Conservation (phyloP, 2,113 vertebrate species). For the Lepisosteus oculatus region DNA sequence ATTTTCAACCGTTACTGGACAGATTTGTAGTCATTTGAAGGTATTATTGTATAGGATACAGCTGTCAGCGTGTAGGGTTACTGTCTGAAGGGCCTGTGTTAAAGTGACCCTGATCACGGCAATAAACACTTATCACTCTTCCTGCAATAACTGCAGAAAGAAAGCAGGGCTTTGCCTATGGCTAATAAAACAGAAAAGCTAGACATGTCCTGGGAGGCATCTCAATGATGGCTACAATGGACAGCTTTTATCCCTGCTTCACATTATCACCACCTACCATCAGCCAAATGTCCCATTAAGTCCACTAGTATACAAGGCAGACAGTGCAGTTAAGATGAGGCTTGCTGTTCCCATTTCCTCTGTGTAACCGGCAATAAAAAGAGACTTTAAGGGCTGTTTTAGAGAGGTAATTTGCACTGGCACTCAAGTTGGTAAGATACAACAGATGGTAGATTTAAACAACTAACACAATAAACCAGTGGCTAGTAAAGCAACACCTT, state of each 20-base stretch:
- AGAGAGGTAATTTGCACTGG: too few species aligned
- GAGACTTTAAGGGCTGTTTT: background rate
- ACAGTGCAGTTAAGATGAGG: background rate
- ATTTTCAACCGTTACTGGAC: too few species aligned
- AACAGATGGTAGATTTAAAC: too few species aligned
- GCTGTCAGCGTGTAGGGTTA: too few species aligned
- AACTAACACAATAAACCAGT: too few species aligned
- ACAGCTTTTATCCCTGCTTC: background rate
- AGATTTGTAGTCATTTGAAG: too few species aligned
- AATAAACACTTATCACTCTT: conserved; percentile 18
- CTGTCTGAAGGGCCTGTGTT: too few species aligned
- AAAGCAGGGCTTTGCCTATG: conserved; percentile 13
- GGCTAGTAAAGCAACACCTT: too few species aligned
- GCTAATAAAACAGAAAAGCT: conserved; percentile 23
- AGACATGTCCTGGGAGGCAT: conserved; percentile 6
- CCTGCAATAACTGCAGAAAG: conserved; percentile 17
- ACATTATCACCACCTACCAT: background rate
- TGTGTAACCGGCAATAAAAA: background rate
- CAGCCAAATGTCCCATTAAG: background rate
- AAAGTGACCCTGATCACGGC: background rate
- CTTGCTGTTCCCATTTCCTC: background rate
- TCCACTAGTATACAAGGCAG: background rate
- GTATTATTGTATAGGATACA: too few species aligned
- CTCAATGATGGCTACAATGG: background rate
- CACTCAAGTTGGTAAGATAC: too few species aligned